A percentile compares a stretch with the other conserved stretches of the same genome.
phyloP scores from a whole-genome alignment of 2,888 invertebrate species.

The Halocaridina rubra region DNA sequence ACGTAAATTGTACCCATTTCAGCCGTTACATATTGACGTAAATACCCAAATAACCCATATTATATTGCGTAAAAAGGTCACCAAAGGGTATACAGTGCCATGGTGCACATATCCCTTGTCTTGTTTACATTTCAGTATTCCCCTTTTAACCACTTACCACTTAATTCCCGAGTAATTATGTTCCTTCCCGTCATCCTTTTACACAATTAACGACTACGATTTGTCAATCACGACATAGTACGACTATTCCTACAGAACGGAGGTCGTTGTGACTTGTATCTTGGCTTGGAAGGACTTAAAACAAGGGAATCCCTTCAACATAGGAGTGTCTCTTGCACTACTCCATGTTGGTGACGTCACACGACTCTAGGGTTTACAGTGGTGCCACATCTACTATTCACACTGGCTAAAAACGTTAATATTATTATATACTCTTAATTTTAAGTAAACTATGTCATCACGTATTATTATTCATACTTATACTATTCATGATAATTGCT shows the following conservation, averaged over 20 bases:
- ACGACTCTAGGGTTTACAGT: background rate
- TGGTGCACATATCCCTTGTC: background rate
- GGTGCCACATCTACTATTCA: conserved; percentile 38
- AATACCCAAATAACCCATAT: no score
- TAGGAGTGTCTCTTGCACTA: conserved; percentile 46
- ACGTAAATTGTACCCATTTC: no score
- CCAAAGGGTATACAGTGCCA: no score
- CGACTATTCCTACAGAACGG: conserved; percentile 18
- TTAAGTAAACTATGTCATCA: no score
- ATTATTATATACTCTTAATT: no score
- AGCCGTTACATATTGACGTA: no score
- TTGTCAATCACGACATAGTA: conserved; percentile 48
- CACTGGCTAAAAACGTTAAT: no score
- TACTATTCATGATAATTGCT: no score
- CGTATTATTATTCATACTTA: no score
- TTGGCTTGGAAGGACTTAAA: conserved; percentile 21
- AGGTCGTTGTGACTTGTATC: conserved; percentile 38
- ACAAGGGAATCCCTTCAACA: conserved; percentile 35
- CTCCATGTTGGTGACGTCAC: conserved; percentile 59
- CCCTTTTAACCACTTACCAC: conserved; percentile 56
- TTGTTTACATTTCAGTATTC: conserved; percentile 53
- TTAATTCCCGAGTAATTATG: conserved; percentile 58
- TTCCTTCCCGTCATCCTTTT: conserved; percentile 61
- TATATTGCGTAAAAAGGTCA: no score
- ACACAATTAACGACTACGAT: background rate